These are phyloP conservation scores for Planococcus citri DNA, from an alignment of 1,140 invertebrate species.

Conservation along the genomic window DNA sequence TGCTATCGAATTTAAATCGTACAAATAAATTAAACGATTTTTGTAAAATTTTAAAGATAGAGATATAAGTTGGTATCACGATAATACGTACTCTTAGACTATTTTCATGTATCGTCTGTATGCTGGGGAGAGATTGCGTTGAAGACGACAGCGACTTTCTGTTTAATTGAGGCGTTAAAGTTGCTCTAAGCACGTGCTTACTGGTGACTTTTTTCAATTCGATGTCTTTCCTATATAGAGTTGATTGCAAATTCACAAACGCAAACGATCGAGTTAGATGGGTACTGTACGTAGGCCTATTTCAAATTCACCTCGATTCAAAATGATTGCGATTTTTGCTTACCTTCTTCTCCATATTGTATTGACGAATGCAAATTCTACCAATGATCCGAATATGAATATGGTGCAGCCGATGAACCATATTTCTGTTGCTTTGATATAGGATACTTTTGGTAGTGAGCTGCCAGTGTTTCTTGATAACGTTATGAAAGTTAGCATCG, in stretches of 20 bases:
- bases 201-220: slow-evolving; percentile 69
- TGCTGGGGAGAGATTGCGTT: background rate
- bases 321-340: slow-evolving; percentile 21
- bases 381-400: slow-evolving; percentile 71
- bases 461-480: slow-evolving; percentile 67
- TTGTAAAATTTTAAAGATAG: no score
- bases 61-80: no score
- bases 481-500: slow-evolving; percentile 76
- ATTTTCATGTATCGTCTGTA: background rate
- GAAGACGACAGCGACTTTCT: slow-evolving; percentile 34
- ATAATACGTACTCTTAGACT: background rate
- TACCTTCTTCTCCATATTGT: slow-evolving; percentile 73
- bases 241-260: no score
- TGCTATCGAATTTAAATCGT: no score
- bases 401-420: slow-evolving; percentile 76
- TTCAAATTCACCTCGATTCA: background rate
- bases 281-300: no score
- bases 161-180: slow-evolving; percentile 57
- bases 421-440: slow-evolving; percentile 80
- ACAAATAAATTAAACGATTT: no score
- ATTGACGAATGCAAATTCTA: slow-evolving; percentile 83
- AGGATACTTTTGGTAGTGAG: slow-evolving; percentile 74
- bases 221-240: slow-evolving; percentile 60
- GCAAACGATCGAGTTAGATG: no score
- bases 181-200: slow-evolving; percentile 69